These are phyloP conservation scores for Syndactyla subalaris DNA, from an alignment of 2,797 vertebrate genomes.

Conservation along the genomic window DNA sequence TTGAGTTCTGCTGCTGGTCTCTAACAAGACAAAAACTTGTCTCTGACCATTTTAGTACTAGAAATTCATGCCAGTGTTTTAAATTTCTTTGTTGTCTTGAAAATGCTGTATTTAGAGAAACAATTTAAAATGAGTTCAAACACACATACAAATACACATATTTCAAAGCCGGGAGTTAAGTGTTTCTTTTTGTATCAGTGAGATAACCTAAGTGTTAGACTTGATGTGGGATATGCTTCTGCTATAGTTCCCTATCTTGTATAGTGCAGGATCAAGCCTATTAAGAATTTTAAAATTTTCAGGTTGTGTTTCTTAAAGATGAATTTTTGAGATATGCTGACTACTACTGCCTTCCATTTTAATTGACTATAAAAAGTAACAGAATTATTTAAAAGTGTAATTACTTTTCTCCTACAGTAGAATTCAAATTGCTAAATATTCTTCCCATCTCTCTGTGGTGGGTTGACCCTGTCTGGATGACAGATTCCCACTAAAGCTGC, in stretches of 20 bases:
- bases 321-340: not conserved
- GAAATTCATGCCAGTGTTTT: not conserved
- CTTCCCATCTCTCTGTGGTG: not conserved
- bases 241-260: not conserved
- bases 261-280: not conserved
- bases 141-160: not conserved
- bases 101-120: not conserved
- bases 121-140: not conserved
- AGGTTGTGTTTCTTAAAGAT: not conserved
- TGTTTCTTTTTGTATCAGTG: not conserved
- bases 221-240: not conserved
- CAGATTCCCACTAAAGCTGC: not conserved
- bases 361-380: conserved; percentile 1
- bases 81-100: not conserved
- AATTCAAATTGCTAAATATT: not conserved
- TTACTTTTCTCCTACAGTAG: not conserved
- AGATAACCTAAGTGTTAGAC: not conserved
- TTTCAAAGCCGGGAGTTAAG: not conserved
- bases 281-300: not conserved
- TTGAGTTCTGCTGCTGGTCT: not conserved
- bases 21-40: not conserved
- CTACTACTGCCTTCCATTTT: not conserved
- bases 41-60: not conserved
- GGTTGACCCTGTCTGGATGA: not conserved
- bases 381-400: conserved; percentile 8